Evolutionary conservation across 2,888 invertebrate species (phyloP), one percentile per base, ranked within the genome.

Genomic region (Chalcis sispes): DNA sequence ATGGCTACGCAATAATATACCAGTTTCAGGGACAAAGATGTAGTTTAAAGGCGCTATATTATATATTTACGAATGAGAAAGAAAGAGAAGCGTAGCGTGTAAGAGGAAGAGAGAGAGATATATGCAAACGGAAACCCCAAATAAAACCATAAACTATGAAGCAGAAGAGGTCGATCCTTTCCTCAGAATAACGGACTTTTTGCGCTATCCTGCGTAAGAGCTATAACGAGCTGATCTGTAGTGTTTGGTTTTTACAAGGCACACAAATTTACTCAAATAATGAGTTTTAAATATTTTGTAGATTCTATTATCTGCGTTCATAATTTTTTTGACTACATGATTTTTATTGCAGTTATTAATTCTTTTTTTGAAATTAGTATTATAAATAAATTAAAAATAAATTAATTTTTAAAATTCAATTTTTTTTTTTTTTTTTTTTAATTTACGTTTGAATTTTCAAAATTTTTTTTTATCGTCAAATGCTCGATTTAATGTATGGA

Each of bases 71-170:
- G 82, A 80, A 77, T 79, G 71, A 52, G 64, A 23, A 27, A 50
- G 46, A 27, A 23, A 27, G 48, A 25, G 52, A 50, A 13, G 1
- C 8, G 32, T n/a, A n/a, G n/a, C n/a, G 50, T n/a, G 42, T 2
- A 20, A 20, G 50, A 50, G 15, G 46, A 46, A 46, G 52, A 23
- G 20, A 15, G 7, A 20, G 20, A 1, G 65, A 20, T 32, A 66
- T 13, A n/a, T 20, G 25, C 8, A 46, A 75, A 66, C 48, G 40
- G 54, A 82, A 82, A 83, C 80, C 84, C 84, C 79, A 85, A 87
- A 86, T 86, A 86, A 86, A 87, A 85, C 84, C 83, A 86, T 87
- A 84, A 86, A 88, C 83, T 79, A 78, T 80, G 80, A 71, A 75
- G 58, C 25, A 58, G 64, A 56, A 27, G 64, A 64, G 36, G 65